phyloP scores from a whole-genome alignment of 2,113 vertebrate genomes.

The Muscicapa adusta region DNA sequence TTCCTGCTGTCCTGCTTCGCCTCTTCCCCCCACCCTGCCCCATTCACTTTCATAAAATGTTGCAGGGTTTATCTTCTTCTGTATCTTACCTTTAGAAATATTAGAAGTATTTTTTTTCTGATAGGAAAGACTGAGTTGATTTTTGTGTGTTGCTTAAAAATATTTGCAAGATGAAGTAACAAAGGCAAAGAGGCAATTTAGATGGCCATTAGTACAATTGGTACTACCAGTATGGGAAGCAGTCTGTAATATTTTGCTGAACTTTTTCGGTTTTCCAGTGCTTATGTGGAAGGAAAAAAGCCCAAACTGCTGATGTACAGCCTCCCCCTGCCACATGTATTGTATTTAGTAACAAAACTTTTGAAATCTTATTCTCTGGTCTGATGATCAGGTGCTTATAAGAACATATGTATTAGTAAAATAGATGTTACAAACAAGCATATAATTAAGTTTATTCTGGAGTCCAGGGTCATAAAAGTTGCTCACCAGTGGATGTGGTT shows the following conservation, averaged over 20 bases:
- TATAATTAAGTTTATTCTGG: neutral
- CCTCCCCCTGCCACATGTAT: neutral
- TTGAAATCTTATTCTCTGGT: neutral
- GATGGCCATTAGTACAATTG: neutral
- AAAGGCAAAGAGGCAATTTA: neutral
- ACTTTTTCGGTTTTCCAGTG: neutral
- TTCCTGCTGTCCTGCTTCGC: too few relatives aligned
- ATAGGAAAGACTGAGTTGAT: neutral
- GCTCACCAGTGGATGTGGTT: neutral
- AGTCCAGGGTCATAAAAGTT: neutral
- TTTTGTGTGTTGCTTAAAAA: neutral
- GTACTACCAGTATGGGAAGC: neutral
- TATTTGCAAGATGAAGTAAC: neutral
- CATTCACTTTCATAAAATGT: neutral
- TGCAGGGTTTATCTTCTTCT: neutral
- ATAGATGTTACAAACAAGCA: neutral
- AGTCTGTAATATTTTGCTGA: neutral
- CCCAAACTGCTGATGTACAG: neutral
- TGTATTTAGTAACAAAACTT: neutral
- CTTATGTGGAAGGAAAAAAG: neutral
- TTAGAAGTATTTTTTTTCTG: neutral
- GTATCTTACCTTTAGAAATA: neutral
- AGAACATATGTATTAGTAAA: neutral
- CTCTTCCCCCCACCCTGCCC: too few relatives aligned
- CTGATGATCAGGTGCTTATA: neutral